These are phyloP conservation scores for Trematocara nigrifrons DNA, from an alignment of 2,113 vertebrate species.

Conservation along the genomic window DNA sequence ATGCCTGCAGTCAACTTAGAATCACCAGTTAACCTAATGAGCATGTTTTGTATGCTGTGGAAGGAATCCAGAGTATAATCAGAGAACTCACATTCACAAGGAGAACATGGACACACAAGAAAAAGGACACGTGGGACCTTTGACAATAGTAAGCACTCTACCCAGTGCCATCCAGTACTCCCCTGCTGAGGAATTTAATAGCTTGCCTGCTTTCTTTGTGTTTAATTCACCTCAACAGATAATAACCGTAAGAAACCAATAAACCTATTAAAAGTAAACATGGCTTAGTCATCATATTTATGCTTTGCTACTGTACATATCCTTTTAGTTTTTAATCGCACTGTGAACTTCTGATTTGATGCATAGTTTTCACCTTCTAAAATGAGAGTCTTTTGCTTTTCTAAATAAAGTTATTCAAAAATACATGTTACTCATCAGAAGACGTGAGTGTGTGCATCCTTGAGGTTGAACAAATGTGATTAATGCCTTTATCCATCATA, in stretches of 20 bases:
- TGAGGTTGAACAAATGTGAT: background rate
- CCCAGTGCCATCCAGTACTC: fast-evolving
- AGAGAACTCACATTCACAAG: background rate
- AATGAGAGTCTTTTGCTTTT: background rate
- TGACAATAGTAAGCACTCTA: background rate
- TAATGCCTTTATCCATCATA: background rate
- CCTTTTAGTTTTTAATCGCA: background rate
- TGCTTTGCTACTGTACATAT: background rate
- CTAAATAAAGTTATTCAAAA: background rate
- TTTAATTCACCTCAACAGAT: background rate
- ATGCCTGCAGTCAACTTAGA: background rate
- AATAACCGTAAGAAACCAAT: background rate
- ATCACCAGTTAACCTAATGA: background rate
- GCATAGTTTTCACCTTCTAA: background rate
- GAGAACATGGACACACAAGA: background rate
- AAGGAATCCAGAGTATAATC: background rate
- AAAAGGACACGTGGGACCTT: background rate
- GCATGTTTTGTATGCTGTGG: background rate
- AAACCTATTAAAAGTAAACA: background rate
- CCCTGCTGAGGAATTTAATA: background rate
- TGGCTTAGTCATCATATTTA: background rate
- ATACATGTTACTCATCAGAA: background rate
- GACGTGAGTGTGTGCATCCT: background rate
- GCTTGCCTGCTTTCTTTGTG: background rate
- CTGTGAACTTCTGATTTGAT: background rate